Evolutionary conservation across 1,140 invertebrate species (phyloP), one percentile per base, ranked within the genome.

Genomic region (Callitettix versicolor): DNA sequence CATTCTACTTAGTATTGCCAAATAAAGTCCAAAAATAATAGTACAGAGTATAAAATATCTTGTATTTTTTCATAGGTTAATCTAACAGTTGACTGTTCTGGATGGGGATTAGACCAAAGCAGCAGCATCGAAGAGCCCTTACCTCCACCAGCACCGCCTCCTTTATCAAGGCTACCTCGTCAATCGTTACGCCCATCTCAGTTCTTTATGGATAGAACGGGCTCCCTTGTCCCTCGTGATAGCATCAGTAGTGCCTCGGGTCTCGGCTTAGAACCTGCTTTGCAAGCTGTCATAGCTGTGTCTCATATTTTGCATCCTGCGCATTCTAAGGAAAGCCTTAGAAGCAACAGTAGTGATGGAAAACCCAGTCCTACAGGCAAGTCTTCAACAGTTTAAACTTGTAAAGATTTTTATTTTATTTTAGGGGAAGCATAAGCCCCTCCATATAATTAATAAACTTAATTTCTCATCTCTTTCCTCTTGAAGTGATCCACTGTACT

Each of bases 1-100:
- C n/a, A n/a, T n/a, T n/a, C n/a, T n/a, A n/a, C n/a, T n/a, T n/a
- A n/a, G n/a, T n/a, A n/a, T n/a, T n/a, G n/a, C n/a, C n/a, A n/a
- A n/a, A n/a, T n/a, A n/a, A n/a, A n/a, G n/a, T n/a, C n/a, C n/a
- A n/a, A n/a, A n/a, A n/a, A n/a, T n/a, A n/a, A n/a, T n/a, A n/a
- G n/a, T n/a, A n/a, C n/a, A n/a, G n/a, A n/a, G n/a, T n/a, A n/a
- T n/a, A n/a, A n/a, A n/a, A n/a, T n/a, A n/a, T n/a, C n/a, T n/a
- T n/a, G n/a, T n/a, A n/a, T n/a, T 22, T 18, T 12, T 20, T 14
- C 33, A 36, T 49, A 69, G 68, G 69, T 70, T 34, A 69, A 68
- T 55, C 58, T 70, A 48, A 70, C 67, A n/a, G 64, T 69, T 14
- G 69, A 71, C 61, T 70, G 68, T 59, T 63, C 62, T 1, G 65